Evolutionary conservation across 2,888 invertebrate species (phyloP), one percentile per base, ranked within the genome.

Genomic region (Eulithis prunata): DNA sequence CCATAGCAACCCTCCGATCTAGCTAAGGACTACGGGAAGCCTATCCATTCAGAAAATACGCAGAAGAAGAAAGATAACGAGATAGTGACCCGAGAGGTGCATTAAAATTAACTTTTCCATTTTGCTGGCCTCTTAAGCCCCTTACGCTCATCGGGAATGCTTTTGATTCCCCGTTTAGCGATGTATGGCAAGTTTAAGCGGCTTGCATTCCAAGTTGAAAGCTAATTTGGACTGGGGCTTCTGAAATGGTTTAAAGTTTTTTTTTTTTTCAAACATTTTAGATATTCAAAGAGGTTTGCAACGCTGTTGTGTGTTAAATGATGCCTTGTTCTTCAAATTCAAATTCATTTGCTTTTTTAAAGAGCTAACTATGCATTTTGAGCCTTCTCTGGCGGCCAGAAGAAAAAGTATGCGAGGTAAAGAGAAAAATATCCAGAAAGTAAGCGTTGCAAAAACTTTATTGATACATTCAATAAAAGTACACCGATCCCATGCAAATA

Each of bases 81-180:
- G 80, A 79, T 78, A 79, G 78, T 77, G 71, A 74, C 72, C 68
- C 68, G 69, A 74, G 75, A 71, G 71, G 71, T 69, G 77, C 74
- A 79, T 80, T 78, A 78, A 78, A 81, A 78, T 82, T 79, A 80
- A 80, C 80, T 81, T 81, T 81, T 78, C 78, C 78, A 79, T 81
- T 82, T 77, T 76, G 74, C 71, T 68, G 73, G 77, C 75, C 76
- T 77, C 76, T 77, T 78, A 76, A 79, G 72, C 71, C 71, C 65
- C 73, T 73, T 69, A 76, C 74, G 52, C 55, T 64, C 53, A 64
- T 62, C 52, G 52, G 47, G 55, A 47, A 64, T 47, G 67, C 64
- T 66, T 62, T 66, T 62, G 62, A 66, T 62, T 62, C 68, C 56
- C 52, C 52, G 57, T 60, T 67, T 60, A 63, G 60, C 67, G 67